phyloP scores from a whole-genome alignment of 2,797 vertebrate species.

The Microctenopoma stevenorrisi region DNA sequence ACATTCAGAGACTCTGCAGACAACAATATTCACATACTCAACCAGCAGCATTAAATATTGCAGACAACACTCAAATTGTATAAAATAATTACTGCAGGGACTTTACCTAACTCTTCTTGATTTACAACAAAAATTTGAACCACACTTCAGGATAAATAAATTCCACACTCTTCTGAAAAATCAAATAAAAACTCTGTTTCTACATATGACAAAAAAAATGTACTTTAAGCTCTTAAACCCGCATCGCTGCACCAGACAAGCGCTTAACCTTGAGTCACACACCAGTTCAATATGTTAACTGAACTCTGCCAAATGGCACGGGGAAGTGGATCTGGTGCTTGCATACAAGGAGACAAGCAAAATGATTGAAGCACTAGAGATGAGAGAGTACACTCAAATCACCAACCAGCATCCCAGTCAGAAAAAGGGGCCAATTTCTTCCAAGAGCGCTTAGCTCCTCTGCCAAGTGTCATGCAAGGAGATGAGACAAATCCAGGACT shows the following conservation, averaged over 20 bases:
- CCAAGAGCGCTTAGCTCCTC: slow-evolving; percentile 52
- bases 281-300: slow-evolving; percentile 42
- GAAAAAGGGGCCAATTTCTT: slow-evolving; percentile 63
- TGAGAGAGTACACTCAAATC: slow-evolving; percentile 56
- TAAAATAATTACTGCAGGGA: slow-evolving; percentile 1
- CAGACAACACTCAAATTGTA: background rate
- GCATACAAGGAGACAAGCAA: slow-evolving; percentile 21
- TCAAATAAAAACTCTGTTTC: slow-evolving; percentile 29
- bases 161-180: slow-evolving; percentile 20
- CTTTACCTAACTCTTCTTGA: background rate
- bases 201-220: slow-evolving; percentile 25
- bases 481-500: slow-evolving; percentile 50
- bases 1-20: background rate
- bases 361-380: slow-evolving; percentile 57
- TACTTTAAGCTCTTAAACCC: slow-evolving; percentile 13
- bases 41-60: slow-evolving; percentile 2
- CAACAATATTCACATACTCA: background rate
- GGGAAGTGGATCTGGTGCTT: slow-evolving; percentile 44
- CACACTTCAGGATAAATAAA: slow-evolving; percentile 19
- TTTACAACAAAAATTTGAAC: slow-evolving; percentile 38
- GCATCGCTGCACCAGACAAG: slow-evolving; percentile 29
- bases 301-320: slow-evolving; percentile 28
- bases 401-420: slow-evolving; percentile 43
- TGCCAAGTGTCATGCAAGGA: slow-evolving; percentile 42
- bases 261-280: slow-evolving; percentile 59